Base-by-base conservation (phyloP, 1,140 invertebrate genomes). In the Saccostrea echinata region DNA sequence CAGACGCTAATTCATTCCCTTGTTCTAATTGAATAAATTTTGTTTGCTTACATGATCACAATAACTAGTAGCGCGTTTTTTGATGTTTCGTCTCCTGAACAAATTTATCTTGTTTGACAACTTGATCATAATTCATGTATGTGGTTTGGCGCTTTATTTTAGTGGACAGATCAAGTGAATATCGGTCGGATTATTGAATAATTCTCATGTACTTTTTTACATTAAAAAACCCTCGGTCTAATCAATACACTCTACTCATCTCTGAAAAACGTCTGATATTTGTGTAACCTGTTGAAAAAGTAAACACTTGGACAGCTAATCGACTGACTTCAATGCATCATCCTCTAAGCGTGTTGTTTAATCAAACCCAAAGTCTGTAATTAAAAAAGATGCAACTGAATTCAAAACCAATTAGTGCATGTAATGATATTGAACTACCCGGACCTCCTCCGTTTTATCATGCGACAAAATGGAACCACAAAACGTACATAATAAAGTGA, bases 1-100 rank as follows among this genome's bases (percentile, higher is more conserved):
- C 30, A 13, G 30, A 76, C 13, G 13, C 68, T 76, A 76, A 76
- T 76, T 76, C 11, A 76, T 76, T 30, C 33, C 24, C 27, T 16
- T 76, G 68, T 76, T 76, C 68, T 76, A 76, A 76, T 76, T 76
- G 68, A 76, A 76, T 76, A 76, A 33, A 76, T 76, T 76, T 33
- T 27, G 27, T 76, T 27, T 27, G 68, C 9, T 76, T 76, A 76
- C 68, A 76, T 18, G 30, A 76, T 30, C 30, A 76, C 11, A 76
- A 30, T 76, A 76, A 16, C 68, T 76, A 27, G 68, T 33, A 0
- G 68, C 68, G 27, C 68, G 30, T 18, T 61, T 61, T 61, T 61
- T 61, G 55, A 61, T 61, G 55, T 61, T 61, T 61, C n/a, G 55
- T 16, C 55, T 61, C n/a, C 55, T 61, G 21, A 61, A 61, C 55